Conservation (phyloP, 2,888 invertebrate species). For the Dryococelus australis region DNA sequence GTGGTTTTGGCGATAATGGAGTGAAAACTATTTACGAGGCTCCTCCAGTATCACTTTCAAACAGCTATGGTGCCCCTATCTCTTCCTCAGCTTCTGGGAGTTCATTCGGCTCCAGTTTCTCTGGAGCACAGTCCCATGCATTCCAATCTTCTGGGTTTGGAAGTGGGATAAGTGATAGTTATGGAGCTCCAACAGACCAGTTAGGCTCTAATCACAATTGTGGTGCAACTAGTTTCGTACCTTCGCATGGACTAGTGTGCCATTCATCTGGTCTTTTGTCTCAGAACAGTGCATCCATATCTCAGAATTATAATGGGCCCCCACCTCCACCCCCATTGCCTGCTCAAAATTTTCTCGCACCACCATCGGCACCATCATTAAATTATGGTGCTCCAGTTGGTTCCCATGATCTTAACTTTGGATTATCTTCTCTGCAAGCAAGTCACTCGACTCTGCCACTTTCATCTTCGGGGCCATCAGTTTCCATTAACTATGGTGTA, state of each 20-base stretch:
- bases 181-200: conserved; percentile 50
- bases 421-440: background rate
- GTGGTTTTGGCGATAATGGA: conserved; percentile 20
- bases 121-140: conserved; percentile 26
- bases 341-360: conserved; percentile 35
- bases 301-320: conserved; percentile 19
- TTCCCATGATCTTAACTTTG: background rate
- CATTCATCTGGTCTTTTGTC: conserved; percentile 43
- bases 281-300: background rate
- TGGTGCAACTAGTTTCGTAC: conserved; percentile 43
- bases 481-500: conserved; percentile 24
- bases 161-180: conserved; percentile 47
- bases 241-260: conserved; percentile 41
- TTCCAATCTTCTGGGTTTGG: conserved; percentile 30
- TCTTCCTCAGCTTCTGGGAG: background rate
- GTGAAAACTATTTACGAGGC: background rate
- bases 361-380: conserved; percentile 43
- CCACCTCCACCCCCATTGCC: conserved; percentile 32
- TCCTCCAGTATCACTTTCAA: conserved; percentile 30
- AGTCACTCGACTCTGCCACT: conserved; percentile 39
- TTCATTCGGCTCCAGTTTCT: conserved; percentile 11
- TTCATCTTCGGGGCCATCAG: conserved; percentile 31
- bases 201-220: conserved; percentile 49
- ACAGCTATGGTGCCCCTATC: conserved; percentile 12
- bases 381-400: conserved; percentile 44